Base-by-base conservation (phyloP, 2,113 vertebrate species). In the Hucho hucho region DNA sequence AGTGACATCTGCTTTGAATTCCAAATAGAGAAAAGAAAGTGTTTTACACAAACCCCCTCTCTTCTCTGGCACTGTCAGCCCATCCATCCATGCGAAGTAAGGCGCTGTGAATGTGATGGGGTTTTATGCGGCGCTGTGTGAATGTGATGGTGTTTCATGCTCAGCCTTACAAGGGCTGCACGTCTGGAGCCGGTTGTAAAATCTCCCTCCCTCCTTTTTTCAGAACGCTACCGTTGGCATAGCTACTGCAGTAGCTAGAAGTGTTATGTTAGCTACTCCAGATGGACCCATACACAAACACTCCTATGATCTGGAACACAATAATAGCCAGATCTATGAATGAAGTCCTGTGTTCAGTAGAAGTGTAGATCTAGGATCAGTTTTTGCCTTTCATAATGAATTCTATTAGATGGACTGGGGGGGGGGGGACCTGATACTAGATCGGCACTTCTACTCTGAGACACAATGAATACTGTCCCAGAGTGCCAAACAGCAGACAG, bases 1-100 rank as follows among this genome's bases (percentile, higher is more conserved):
- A 56, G 53, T 56, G 26, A 29, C 64, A 65, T 26, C 64, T 65
- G 64, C 64, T 76, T 76, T 84, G 80, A 75, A 73, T 84, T 56
- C 4, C 53, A 20, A 4, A 14, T 56, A 16, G 4, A 18, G 4
- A 53, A 53, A 2, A 9, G 0, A 43, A 11, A 43, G 2, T 64
- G 67, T 58, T 82, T 75, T 67, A 53, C 14, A 18, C 49, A 14
- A 16, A 6, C 16, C 49, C 47, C 12, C 14, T 5, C 49, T 53
- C 12, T 16, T 53, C 11, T 63, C 64, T 72, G 69, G 64, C 67
- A 59, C 43, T 69, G 63, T 28, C 47, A 79, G 32, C 56, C 16
- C 29, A 2, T 28, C 64, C 14, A 64, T 63, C 59, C 74, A 29
- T 61, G 80, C 28, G 6, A 29, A 65, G 12, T 28, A 5, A 53